Evolutionary conservation across 2,113 vertebrate species (phyloP), one percentile per base, ranked within the genome.

Genomic region (Gallinago undulata): DNA sequence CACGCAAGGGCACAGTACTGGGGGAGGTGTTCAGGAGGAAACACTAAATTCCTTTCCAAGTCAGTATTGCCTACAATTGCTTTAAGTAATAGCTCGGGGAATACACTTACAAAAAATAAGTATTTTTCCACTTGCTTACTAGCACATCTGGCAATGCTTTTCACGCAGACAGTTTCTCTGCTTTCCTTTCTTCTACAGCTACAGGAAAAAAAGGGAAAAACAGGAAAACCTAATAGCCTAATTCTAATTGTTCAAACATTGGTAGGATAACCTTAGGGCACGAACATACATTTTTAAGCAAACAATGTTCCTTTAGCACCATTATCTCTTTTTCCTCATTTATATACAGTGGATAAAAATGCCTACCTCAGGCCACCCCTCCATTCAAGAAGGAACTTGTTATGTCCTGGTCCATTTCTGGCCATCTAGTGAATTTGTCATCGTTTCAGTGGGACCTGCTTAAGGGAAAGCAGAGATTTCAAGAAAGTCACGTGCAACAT

Each of bases 81-180:
- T 89, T 17, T 59, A 74, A 62, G 28, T 35, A 51, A 84, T 51
- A 64, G 59, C 56, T 92, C n/a, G 45, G 77, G 69, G 88, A 94
- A 64, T 56, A n/a, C 13, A 25, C 51, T 92, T 70, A 66, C 6
- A 67, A 62, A 91, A 90, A 70, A 39, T n/a, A 59, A 93, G 68
- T 87, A 50, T 84, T 94, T 97, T 97, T 66, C 86, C 92, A 68
- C 17, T 96, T 94, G 92, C 86, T 96, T 94, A 84, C 83, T 75
- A 72, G 76, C 57, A 87, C 96, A 87, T 93, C 86, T 96, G 95
- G 86, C 73, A 91, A 53, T 68, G 35, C 64, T 84, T 13, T 87
- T 92, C 57, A 13, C 7, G 31, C 75, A 86, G 82, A 27, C 37
- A 68, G 56, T 78, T 92, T 80, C 73, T 63, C 56, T 93, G 66